Percentiles rank a stretch among this genome's conserved stretches.
phyloP scores from a whole-genome alignment of 1,140 invertebrate genomes.

The Pseudomyrmex pallidus region DNA sequence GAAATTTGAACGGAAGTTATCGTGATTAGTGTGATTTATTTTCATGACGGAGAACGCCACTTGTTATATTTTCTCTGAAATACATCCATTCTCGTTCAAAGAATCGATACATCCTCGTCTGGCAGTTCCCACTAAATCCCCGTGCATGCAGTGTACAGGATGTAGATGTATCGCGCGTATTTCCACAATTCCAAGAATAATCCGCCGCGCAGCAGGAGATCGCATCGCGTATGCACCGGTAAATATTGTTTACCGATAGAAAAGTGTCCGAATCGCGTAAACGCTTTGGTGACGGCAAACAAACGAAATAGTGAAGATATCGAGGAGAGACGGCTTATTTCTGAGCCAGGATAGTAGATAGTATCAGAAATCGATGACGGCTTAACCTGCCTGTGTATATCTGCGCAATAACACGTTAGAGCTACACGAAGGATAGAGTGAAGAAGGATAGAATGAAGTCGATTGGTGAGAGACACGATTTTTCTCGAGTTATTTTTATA shows the following conservation, averaged over 20 bases:
- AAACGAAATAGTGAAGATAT: slow-evolving; percentile 43
- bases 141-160: neutral
- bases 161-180: neutral
- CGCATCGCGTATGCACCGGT: slow-evolving; percentile 49
- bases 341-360: slow-evolving; percentile 29
- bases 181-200: slow-evolving; percentile 48
- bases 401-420: slow-evolving; percentile 48
- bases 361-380: slow-evolving; percentile 59
- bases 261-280: slow-evolving; percentile 59
- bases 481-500: slow-evolving; percentile 37
- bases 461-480: slow-evolving; percentile 3
- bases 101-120: slow-evolving; percentile 30
- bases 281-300: slow-evolving; percentile 42
- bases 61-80: slow-evolving; percentile 1
- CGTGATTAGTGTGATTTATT: neutral
- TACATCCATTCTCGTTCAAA: slow-evolving; percentile 2
- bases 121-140: neutral
- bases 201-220: slow-evolving; percentile 20
- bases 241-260: slow-evolving; percentile 59
- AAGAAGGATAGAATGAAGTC: slow-evolving; percentile 38
- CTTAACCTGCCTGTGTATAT: slow-evolving; percentile 46
- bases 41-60: neutral
- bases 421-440: slow-evolving; percentile 34
- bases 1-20: neutral
- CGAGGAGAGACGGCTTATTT: slow-evolving; percentile 54